Base-by-base conservation (phyloP, 2,113 vertebrate genomes). In the Grammatotria lemairii region DNA sequence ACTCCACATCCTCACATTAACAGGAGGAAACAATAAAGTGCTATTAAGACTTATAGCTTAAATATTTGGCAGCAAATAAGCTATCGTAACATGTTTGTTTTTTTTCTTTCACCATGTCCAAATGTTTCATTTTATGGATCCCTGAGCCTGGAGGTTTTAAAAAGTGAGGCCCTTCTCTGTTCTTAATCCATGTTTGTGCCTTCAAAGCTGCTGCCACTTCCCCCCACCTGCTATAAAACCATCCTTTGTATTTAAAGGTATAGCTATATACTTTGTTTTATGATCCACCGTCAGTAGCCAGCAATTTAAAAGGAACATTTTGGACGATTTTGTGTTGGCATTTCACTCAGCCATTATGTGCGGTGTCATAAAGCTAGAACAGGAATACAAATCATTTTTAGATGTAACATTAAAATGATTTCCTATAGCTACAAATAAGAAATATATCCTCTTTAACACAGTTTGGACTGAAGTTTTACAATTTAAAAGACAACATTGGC, bases 1-100 rank as follows among this genome's bases (percentile, higher is more conserved):
- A 26, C 80, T 83, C 75, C 83, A 94, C 80, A 79, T 88, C 85
- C 65, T 82, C 85, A 86, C 85, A 85, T 86, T 53, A 91, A 83
- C 85, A 92, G 86, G 42, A 82, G 83, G 90, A 94, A 94, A 90
- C 84, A 88, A 91, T 91, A 89, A 93, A 88, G 81, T 92, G 85
- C 91, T 87, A 88, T 89, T 86, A 81, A 84, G 81, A 87, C 55
- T 89, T 90, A 90, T 75, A 81, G 85, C 28, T 33, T 28, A 94
- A 94, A 89, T 90, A 92, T 92, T 88, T 95, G 89, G 92, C 89
- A 90, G 84, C 79, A 88, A 90, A 92, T 84, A 65, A 80, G 26
- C 80, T 65, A 63, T 89, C 9, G 57, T 70, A 89, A 93, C 49
- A 53, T 42, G 28, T 87, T 80, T 58, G 57, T 45, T 7, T 28